Evolutionary conservation across 2,113 vertebrate species (phyloP).

Genomic region (Ptyas mucosa): DNA sequence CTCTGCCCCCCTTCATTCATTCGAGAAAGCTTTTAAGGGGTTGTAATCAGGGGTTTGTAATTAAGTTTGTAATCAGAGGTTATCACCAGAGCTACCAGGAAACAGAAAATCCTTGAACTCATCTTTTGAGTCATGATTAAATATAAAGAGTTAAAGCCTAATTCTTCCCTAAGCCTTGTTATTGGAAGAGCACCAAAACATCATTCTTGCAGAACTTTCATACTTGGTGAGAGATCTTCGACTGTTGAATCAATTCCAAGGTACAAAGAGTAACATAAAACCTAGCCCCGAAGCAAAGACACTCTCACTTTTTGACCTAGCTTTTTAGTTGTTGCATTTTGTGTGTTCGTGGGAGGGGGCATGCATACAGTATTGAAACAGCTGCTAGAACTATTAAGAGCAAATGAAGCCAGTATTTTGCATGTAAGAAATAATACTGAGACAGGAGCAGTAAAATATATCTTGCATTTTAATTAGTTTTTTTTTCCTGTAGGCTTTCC

Average conservation of each 20-base stretch:
- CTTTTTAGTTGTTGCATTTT: background rate
- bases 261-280: background rate
- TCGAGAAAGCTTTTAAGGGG: background rate
- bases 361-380: background rate
- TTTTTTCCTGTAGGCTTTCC: background rate
- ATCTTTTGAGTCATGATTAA: background rate
- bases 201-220: background rate
- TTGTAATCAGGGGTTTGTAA: background rate
- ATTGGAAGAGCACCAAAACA: background rate
- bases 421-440: background rate
- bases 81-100: background rate
- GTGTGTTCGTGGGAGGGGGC: background rate
- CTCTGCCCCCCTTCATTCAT: no score
- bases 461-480: slow-evolving; percentile 6
- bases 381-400: background rate
- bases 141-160: background rate
- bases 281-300: background rate
- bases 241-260: background rate
- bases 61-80: background rate
- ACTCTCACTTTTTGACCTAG: background rate
- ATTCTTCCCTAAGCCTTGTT: background rate
- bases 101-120: background rate
- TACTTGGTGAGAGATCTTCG: background rate
- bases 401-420: background rate
- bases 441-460: background rate